phyloP scores from a whole-genome alignment of 2,113 vertebrate species.

The Oreocharis arfaki region DNA sequence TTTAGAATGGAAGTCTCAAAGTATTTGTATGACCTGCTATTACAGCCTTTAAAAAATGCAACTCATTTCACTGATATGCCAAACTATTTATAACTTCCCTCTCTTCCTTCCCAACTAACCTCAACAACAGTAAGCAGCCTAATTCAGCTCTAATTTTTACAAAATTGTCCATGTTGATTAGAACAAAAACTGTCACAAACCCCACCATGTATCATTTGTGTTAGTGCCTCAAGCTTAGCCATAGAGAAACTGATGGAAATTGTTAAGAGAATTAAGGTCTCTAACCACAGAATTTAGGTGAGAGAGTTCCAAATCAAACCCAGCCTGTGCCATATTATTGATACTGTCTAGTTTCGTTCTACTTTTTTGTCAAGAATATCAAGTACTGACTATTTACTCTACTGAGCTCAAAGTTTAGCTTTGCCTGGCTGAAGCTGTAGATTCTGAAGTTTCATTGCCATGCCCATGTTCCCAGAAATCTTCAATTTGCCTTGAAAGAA shows the following conservation, averaged over 20 bases:
- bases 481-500: conserved; percentile 95
- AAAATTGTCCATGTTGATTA: conserved; percentile 20
- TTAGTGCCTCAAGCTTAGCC: conserved; percentile 43
- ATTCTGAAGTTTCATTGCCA: conserved; percentile 94
- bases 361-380: conserved; percentile 20
- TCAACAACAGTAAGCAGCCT: neutral
- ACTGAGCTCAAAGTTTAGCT: conserved; percentile 85
- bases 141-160: neutral
- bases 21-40: neutral
- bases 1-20: conserved; percentile 24
- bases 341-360: conserved; percentile 37
- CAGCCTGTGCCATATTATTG: neutral
- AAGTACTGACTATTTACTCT: conserved; percentile 20
- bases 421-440: conserved; percentile 84
- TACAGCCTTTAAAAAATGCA: conserved; percentile 22
- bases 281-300: conserved; percentile 32
- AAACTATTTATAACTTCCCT: neutral
- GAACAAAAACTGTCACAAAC: neutral
- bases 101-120: neutral
- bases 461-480: conserved; percentile 88
- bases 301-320: conserved; percentile 27
- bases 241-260: conserved; percentile 19
- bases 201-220: conserved; percentile 1
- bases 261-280: conserved; percentile 26
- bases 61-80: neutral